Percentiles rank a stretch among this genome's conserved stretches.
Evolutionary conservation across 2,888 invertebrate species (phyloP).

Genomic region (Drosophila anceps): DNA sequence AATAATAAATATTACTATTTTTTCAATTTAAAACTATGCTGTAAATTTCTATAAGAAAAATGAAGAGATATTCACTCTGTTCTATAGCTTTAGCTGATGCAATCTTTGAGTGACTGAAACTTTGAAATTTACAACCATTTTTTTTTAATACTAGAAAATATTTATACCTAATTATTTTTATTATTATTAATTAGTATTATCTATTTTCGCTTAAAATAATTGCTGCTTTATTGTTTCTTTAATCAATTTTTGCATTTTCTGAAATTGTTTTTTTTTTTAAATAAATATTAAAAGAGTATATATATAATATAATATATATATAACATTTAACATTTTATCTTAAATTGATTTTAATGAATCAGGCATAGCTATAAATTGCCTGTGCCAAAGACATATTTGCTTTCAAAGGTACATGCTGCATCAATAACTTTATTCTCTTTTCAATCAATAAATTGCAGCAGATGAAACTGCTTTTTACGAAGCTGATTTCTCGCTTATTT

Average conservation of each 20-base stretch:
- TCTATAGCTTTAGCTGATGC: too few relatives aligned
- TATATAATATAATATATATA: too few relatives aligned
- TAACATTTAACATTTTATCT: background rate
- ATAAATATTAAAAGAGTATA: too few relatives aligned
- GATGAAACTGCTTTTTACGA: background rate
- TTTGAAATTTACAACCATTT: too few relatives aligned
- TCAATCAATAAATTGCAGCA: background rate
- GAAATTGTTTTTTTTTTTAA: background rate
- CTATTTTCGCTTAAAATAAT: background rate
- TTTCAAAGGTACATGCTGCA: background rate
- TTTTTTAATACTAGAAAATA: too few relatives aligned
- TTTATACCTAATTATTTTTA: too few relatives aligned
- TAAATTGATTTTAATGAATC: background rate
- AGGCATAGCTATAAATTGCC: background rate
- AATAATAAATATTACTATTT: background rate
- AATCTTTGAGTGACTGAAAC: too few relatives aligned
- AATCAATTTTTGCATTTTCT: too few relatives aligned
- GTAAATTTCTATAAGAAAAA: too few relatives aligned
- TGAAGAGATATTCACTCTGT: too few relatives aligned
- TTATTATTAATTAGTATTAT: background rate
- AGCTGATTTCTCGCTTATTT: background rate
- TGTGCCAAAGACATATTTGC: background rate
- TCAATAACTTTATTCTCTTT: background rate
- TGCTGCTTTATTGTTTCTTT: too few relatives aligned
- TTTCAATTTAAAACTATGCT: too few relatives aligned